Evolutionary conservation across 2,113 vertebrate species (phyloP), one percentile per base, ranked within the genome.

Genomic region (Reinhardtius hippoglossoides): DNA sequence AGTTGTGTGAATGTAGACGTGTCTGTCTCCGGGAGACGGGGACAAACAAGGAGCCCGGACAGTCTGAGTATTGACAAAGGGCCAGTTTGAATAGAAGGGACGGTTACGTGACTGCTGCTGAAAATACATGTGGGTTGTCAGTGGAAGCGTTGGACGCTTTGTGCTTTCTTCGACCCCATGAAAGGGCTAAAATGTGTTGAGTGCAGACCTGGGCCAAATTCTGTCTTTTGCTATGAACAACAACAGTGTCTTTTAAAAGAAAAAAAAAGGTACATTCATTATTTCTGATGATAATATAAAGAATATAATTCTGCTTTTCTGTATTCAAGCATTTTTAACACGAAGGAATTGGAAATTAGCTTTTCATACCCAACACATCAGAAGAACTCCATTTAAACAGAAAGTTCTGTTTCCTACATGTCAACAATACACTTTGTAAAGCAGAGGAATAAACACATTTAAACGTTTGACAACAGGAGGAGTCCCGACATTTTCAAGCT

Each of bases 131-230:
- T 74, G 83, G 88, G 72, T 65, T 80, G 58, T 73, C 35, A 9
- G 72, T 12, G 35, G 31, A 67, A 46, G 60, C 23, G 6, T 21
- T 35, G 67, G 48, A n/a, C 10, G 21, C 37, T 61, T 40, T 61
- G 70, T 75, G 56, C 66, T 77, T 68, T 80, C 65, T 37, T 20
- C 26, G 24, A 26, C 58, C 67, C 82, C 82, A 76, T 83, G 78
- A 86, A 90, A 93, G 89, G 90, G 89, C 88, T 91, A 87, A 90
- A 90, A 71, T 37, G 76, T 74, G 54, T 2, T 58, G 70, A 79
- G 63, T 63, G 86, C 83, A 87, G 87, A 87, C 79, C 76, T 87
- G 77, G 87, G 87, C 70, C 84, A 86, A 90, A 87, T 31, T 31
- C 31, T 31, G 31, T 31, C 31, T 31, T 31, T 31, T 31, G 31